phyloP scores from a whole-genome alignment of 2,113 vertebrate species.

The Gila orcuttii region DNA sequence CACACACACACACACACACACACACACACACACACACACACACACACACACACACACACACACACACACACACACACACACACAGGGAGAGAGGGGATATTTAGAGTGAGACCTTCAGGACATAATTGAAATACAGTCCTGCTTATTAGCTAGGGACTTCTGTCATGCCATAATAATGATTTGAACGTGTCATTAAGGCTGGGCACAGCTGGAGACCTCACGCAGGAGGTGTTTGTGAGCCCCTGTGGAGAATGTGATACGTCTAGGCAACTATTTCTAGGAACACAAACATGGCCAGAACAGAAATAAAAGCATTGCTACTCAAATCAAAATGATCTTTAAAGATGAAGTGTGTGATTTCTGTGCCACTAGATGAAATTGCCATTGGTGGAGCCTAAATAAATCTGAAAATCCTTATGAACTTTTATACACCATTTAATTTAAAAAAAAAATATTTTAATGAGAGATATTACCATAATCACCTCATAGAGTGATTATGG shows the following conservation, averaged over 20 bases:
- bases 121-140: constrained; percentile 17
- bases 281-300: constrained; percentile 5
- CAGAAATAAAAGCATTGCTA: constrained; percentile 1
- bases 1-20: neutral
- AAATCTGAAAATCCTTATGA: no score
- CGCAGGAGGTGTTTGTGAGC: constrained; percentile 1
- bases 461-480: neutral
- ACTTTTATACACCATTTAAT: no score
- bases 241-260: constrained; percentile 7
- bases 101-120: constrained; percentile 22
- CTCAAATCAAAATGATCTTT: neutral
- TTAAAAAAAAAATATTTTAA: no score
- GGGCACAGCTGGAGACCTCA: constrained; percentile 11
- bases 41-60: no score
- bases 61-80: no score
- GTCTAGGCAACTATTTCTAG: neutral
- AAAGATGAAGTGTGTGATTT: neutral
- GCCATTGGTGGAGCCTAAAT: neutral
- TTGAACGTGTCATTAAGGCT: neutral
- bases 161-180: constrained; percentile 16
- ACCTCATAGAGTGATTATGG: neutral
- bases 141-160: neutral
- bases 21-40: no score
- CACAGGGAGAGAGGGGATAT: neutral
- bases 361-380: no score